Evolutionary conservation across 2,113 vertebrate genomes (phyloP), one percentile per base, ranked within the genome.

Genomic region (Heterochromis multidens): DNA sequence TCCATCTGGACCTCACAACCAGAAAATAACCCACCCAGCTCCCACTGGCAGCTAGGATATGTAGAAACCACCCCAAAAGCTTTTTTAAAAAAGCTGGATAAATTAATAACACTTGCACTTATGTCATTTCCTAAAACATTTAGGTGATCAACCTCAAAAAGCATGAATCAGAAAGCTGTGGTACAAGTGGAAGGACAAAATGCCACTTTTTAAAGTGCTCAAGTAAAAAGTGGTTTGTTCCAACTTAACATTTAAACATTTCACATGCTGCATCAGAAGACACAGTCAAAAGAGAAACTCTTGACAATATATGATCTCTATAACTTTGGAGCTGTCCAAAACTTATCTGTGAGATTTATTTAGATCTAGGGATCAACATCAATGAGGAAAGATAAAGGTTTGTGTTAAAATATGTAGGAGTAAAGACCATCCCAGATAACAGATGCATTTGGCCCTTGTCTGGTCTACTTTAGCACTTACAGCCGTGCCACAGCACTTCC

Each of bases 121-220:
- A 60, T 87, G 81, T 84, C 83, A 49, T 83, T 90, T 46, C 79
- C 63, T 88, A 33, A 89, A 92, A 90, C 87, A 86, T 91, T 90
- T 85, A 83, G 23, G 57, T 84, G 80, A 86, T 87, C 80, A 85
- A 87, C 54, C 81, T 82, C 86, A 70, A 23, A 86, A 81, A 88
- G 58, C 46, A 81, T 21, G 79, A 79, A 59, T 59, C 77, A 65
- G 52, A n/a, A 8, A 58, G 70, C 40, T 8, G 33, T 4, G 37
- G 67, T 46, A 8, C 23, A 40, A 58, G 37, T 19, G 33, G 29
- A 61, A 80, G 2, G 21, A 78, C 72, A 60, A 57, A 79, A 70
- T 40, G 21, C 9, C 33, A 54, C 57, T 54, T 79, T 21, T 19
- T 35, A 25, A 43, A 57, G 76, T 70, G 37, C 23, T n/a, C 14